phyloP scores from a whole-genome alignment of 2,888 invertebrate genomes.

The Sinotaia quadrata region DNA sequence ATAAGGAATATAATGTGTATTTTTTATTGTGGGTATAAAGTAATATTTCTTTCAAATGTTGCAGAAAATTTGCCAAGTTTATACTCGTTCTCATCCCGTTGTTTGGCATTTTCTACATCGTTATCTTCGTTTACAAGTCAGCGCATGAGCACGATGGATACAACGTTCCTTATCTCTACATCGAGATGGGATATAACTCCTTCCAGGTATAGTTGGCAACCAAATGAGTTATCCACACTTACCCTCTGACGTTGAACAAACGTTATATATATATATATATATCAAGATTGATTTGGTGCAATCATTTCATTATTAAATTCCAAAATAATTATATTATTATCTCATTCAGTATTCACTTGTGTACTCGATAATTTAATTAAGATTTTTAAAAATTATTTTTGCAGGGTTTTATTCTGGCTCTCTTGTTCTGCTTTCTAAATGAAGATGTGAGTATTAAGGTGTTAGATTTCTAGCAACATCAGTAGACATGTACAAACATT shows the following conservation, averaged over 20 bases:
- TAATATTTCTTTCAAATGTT: constrained; percentile 32
- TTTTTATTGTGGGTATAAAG: no score
- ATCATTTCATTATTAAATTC: background rate
- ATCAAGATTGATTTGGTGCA: background rate
- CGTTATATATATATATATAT: no score
- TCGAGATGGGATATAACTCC: constrained; percentile 80
- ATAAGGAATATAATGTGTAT: no score
- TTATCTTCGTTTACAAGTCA: constrained; percentile 75
- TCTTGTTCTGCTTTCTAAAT: constrained; percentile 81
- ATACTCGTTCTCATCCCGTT: constrained; percentile 81
- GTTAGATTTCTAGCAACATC: no score
- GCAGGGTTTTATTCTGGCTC: constrained; percentile 81
- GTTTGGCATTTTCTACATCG: constrained; percentile 80
- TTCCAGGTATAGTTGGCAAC: no score
- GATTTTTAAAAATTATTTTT: constrained; percentile 71
- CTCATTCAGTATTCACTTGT: background rate
- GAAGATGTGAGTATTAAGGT: constrained; percentile 78
- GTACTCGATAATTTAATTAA: no score
- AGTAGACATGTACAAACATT: no score
- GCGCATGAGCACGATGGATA: constrained; percentile 68
- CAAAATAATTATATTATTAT: background rate
- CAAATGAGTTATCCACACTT: no score
- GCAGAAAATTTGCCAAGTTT: constrained; percentile 80
- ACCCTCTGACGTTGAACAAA: no score
- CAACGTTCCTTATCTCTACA: constrained; percentile 76